Percentiles rank a stretch among this genome's conserved stretches.
phyloP scores from a whole-genome alignment of 1,140 invertebrate genomes.

The Elysia chlorotica region DNA sequence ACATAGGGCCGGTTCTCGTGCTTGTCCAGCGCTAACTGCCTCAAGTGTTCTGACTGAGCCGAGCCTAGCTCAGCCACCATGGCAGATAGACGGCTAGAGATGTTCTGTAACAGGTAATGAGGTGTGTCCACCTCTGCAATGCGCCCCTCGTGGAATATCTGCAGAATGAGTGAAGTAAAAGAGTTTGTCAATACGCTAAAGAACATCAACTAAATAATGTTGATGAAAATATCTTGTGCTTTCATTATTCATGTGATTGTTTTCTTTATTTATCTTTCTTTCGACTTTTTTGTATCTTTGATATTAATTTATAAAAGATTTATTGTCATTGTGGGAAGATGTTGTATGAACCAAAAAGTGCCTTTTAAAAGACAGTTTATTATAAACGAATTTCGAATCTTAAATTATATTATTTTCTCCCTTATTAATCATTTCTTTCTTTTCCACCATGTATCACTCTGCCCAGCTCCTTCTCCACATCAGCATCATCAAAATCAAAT shows the following conservation, averaged over 20 bases:
- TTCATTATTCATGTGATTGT: no score
- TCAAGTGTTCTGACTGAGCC: constrained; percentile 20
- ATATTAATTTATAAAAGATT: background rate
- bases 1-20: constrained; percentile 42
- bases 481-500: no score
- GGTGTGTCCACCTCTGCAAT: constrained; percentile 37
- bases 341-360: background rate
- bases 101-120: constrained; percentile 35
- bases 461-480: no score
- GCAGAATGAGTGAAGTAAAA: constrained; percentile 1
- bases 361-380: background rate
- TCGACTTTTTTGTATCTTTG: background rate
- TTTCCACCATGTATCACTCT: no score
- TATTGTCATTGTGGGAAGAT: background rate
- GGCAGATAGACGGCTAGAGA: constrained; percentile 25
- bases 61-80: constrained; percentile 32
- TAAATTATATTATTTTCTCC: no score
- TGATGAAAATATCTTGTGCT: no score
- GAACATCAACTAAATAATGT: no score
- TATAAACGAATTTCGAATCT: no score
- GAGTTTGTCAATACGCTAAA: no score
- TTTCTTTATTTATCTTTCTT: no score
- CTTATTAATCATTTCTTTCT: no score
- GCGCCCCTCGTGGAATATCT: constrained; percentile 34
- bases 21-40: constrained; percentile 35